These are phyloP conservation scores for Labeo calbasu DNA, from an alignment of 2,797 vertebrate species.

Conservation along the genomic window DNA sequence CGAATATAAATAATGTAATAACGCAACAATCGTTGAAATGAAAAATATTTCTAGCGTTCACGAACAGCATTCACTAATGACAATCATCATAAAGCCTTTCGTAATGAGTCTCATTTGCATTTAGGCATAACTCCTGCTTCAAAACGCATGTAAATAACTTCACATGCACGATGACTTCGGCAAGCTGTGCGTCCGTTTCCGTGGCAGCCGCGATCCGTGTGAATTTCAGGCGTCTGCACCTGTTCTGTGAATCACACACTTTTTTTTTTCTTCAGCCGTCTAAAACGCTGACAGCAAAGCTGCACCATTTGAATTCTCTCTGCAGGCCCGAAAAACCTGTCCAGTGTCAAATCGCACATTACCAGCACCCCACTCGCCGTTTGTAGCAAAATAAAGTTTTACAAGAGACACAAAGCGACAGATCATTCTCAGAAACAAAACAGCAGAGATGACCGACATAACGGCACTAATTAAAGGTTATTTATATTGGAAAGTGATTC, in stretches of 20 bases:
- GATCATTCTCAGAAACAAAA: background rate
- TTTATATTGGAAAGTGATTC: background rate
- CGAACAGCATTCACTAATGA: background rate
- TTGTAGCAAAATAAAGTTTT: background rate
- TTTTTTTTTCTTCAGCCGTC: background rate
- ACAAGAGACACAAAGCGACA: background rate
- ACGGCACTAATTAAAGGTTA: background rate
- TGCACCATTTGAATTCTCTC: constrained; percentile 10
- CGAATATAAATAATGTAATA: background rate
- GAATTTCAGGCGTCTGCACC: constrained; percentile 28
- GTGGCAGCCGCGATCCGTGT: constrained; percentile 15
- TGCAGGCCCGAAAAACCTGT: background rate
- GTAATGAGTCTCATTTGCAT: constrained; percentile 17
- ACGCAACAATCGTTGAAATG: background rate
- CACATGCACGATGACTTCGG: constrained; percentile 14
- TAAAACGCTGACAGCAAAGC: constrained; percentile 27
- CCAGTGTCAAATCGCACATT: constrained; percentile 2
- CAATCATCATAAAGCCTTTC: constrained; percentile 1
- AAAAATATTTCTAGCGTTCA: background rate
- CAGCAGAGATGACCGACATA: background rate
- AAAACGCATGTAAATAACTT: constrained; percentile 26
- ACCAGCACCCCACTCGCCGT: background rate
- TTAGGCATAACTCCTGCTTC: constrained; percentile 18
- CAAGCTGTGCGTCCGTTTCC: constrained; percentile 26
- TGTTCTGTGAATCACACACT: constrained; percentile 32